Evolutionary conservation across 2,888 invertebrate genomes (phyloP), one percentile per base, ranked within the genome.

Genomic region (Lasius platythorax): DNA sequence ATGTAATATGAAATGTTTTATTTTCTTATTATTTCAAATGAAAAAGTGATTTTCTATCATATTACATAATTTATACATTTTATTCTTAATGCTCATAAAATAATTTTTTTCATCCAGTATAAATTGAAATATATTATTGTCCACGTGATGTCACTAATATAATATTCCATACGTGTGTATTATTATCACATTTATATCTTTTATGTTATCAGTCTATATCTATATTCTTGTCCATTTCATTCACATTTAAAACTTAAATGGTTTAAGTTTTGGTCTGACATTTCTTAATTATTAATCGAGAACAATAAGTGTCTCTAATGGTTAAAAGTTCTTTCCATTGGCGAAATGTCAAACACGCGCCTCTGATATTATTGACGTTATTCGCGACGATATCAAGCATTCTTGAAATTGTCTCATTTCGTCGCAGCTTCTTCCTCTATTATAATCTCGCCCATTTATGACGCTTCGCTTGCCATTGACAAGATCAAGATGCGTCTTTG

Each of bases 401-500:
- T 8, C 15, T 68, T 46, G 9, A 58, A 58, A 58, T 70, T 58
- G 43, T 68, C n/a, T 66, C 18, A 68, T 70, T 66, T 43, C 18
- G 1, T 67, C 50, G 9, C 40, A 58, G 40, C 12, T 58, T 56
- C 11, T 43, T 43, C 37, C 23, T 33, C 53, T 58, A 70, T 74
- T 74, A 74, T 46, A 64, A 50, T 23, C 46, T 30, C 30, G 50
- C 12, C 70, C 11, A 79, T 61, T 58, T 46, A 23, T n/a, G 18
- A n/a, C 15, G 33, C 37, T 63, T 15, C 28, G 23, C 6, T 70
- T 43, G 37, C 58, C 11, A 79, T 61, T 61, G 68, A 61, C 46
- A 61, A 28, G 37, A 70, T 61, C 46, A 67, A 72, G 72, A 81
- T 61, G 46, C 72, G 46, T 72, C 79, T 70, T 81, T 46, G 67